These are phyloP conservation scores for Dipodomys ordii DNA, from an alignment of 2,113 vertebrate species.

Conservation along the genomic window DNA sequence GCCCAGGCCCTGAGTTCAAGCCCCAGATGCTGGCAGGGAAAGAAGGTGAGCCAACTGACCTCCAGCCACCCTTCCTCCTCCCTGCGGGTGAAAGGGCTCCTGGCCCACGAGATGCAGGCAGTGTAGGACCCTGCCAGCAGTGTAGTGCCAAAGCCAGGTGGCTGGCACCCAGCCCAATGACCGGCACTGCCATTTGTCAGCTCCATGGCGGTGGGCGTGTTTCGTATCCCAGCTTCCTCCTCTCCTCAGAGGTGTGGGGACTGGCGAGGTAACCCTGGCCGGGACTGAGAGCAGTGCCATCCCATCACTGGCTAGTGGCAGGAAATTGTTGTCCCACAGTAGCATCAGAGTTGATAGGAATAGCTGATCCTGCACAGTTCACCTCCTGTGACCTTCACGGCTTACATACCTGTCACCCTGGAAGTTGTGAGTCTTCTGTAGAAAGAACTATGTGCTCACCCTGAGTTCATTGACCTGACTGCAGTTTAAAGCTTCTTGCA, in stretches of 20 bases:
- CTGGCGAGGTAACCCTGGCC: rapidly evolving
- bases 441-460: background rate
- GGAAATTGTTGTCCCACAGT: background rate
- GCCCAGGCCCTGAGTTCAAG: too few species aligned
- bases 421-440: background rate
- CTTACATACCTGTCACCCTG: background rate
- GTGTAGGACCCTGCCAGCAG: background rate
- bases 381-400: background rate
- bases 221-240: background rate
- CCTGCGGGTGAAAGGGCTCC: too few species aligned
- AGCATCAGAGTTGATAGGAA: background rate
- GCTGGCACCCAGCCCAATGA: rapidly evolving
- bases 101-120: background rate
- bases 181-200: background rate
- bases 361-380: background rate
- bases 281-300: background rate
- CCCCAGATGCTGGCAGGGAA: too few species aligned
- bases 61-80: background rate
- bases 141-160: background rate
- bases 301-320: background rate
- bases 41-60: background rate
- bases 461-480: background rate
- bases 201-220: rapidly evolving
- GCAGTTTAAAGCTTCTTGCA: background rate
- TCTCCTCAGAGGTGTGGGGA: background rate